A percentile compares a stretch with the other conserved stretches of the same genome.
phyloP scores from a whole-genome alignment of 1,140 invertebrate genomes.

The Schlechtendalia chinensis region DNA sequence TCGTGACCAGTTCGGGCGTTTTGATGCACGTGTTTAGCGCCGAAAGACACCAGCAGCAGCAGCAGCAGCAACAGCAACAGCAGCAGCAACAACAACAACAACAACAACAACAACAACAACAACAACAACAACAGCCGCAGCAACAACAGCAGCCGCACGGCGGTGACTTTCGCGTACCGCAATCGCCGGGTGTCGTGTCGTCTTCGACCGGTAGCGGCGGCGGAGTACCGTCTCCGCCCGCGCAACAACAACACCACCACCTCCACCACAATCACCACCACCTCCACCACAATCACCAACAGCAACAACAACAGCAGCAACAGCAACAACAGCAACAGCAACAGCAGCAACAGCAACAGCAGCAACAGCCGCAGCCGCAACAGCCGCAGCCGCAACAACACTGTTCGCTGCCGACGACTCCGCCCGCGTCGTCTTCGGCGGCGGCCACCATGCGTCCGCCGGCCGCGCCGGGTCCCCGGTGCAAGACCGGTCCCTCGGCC shows the following conservation, averaged over 20 bases:
- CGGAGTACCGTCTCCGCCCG: slow-evolving; percentile 28
- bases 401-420: slow-evolving; percentile 39
- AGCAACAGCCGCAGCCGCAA: background rate
- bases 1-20: slow-evolving; percentile 32
- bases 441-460: slow-evolving; percentile 45
- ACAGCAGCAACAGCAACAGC: background rate
- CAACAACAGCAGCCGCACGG: background rate
- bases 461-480: slow-evolving; percentile 36
- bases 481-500: slow-evolving; percentile 12
- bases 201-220: slow-evolving; percentile 49
- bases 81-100: slow-evolving; percentile 19
- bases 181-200: slow-evolving; percentile 50
- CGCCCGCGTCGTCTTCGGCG: background rate
- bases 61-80: slow-evolving; percentile 3
- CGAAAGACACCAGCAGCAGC: slow-evolving; percentile 34
- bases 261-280: background rate
- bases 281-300: background rate
- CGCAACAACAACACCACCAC: background rate
- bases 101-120: background rate
- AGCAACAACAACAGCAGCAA: background rate
- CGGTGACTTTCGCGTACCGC: slow-evolving; percentile 47
- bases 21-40: slow-evolving; percentile 39
- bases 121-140: background rate
- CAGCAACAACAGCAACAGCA: background rate
- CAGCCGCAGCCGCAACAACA: background rate